These are phyloP conservation scores for Euproctis similis DNA, from an alignment of 2,888 invertebrate genomes.

Conservation along the genomic window DNA sequence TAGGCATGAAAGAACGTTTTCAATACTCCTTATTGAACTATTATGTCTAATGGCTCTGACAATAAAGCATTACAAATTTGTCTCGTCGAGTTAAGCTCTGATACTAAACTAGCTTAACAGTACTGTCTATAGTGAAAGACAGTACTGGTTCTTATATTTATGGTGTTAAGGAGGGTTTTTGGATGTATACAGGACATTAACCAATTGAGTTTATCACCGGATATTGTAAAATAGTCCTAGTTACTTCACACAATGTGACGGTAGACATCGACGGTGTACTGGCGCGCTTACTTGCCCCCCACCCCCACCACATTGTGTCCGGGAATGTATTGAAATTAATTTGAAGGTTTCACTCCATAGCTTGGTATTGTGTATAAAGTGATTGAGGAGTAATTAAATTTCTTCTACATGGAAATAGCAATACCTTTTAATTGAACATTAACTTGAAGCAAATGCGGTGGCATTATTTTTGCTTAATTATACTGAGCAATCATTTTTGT, in stretches of 20 bases:
- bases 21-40: constrained; percentile 68
- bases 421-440: constrained; percentile 7
- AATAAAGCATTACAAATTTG: constrained; percentile 71
- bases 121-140: constrained; percentile 20
- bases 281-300: constrained; percentile 30
- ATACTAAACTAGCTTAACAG: constrained; percentile 28
- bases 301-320: constrained; percentile 41
- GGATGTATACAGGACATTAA: constrained; percentile 28
- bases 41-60: constrained; percentile 66
- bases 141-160: constrained; percentile 43
- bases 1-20: constrained; percentile 61
- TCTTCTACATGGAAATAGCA: constrained; percentile 12
- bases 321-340: constrained; percentile 30
- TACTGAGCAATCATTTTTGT: constrained; percentile 4
- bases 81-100: constrained; percentile 34
- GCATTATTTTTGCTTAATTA: constrained; percentile 4
- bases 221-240: constrained; percentile 70
- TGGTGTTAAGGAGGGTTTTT: constrained; percentile 38
- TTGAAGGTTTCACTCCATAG: constrained; percentile 19
- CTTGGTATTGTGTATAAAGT: constrained; percentile 21
- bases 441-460: constrained; percentile 7
- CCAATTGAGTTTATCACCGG: constrained; percentile 70
- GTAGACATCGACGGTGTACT: constrained; percentile 49
- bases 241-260: constrained; percentile 51
- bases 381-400: constrained; percentile 20